These are phyloP conservation scores for Papilio polyxenes DNA, from an alignment of 1,140 invertebrate genomes.

Conservation along the genomic window DNA sequence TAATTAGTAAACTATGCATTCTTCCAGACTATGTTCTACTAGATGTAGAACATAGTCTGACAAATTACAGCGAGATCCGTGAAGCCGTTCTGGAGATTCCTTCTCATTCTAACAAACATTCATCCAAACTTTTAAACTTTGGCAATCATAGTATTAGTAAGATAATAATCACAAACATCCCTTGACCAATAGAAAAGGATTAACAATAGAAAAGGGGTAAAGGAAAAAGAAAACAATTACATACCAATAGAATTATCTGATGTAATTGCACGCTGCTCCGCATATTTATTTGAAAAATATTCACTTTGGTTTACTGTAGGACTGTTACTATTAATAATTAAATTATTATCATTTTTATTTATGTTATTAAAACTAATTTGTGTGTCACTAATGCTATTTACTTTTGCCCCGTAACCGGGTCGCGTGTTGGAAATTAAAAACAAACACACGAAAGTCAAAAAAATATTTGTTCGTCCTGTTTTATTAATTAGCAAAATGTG, in stretches of 20 bases:
- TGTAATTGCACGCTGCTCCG: not conserved
- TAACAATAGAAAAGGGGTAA: not conserved
- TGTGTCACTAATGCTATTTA: conserved; percentile 54
- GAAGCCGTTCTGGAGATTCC: too few relatives aligned
- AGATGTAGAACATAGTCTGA: too few relatives aligned
- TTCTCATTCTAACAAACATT: too few relatives aligned
- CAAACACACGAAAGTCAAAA: conserved; percentile 59
- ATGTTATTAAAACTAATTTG: conserved; percentile 45
- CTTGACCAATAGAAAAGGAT: not conserved
- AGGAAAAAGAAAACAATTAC: not conserved
- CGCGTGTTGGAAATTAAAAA: conserved; percentile 69
- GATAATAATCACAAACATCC: not conserved
- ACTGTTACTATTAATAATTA: conserved; percentile 42
- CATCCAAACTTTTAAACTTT: too few relatives aligned
- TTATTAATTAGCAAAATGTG: conserved; percentile 59
- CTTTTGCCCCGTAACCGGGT: conserved; percentile 54
- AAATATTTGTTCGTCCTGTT: conserved; percentile 53
- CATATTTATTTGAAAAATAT: conserved; percentile 23
- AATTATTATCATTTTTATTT: conserved; percentile 42
- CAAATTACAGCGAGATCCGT: too few relatives aligned
- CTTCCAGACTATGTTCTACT: too few relatives aligned
- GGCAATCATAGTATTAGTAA: too few relatives aligned
- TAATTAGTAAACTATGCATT: too few relatives aligned
- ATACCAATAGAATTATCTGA: conserved; percentile 29
- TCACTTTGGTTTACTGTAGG: conserved; percentile 43